Conservation (phyloP, 2,797 vertebrate genomes). For the Podarcis siculus region DNA sequence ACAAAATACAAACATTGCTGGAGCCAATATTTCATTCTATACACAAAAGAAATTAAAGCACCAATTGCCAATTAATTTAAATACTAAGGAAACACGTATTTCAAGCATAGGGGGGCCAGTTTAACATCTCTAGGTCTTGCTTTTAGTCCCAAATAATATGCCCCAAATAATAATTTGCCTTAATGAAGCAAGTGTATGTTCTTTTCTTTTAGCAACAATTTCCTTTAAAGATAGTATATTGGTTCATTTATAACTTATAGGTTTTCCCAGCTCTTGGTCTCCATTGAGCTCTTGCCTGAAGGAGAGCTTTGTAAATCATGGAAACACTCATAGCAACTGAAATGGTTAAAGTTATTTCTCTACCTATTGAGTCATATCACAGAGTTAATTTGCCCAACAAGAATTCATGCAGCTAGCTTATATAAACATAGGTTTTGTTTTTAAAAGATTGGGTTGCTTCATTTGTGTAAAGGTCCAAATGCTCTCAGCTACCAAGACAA, state of each 20-base stretch:
- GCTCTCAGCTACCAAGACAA: background rate
- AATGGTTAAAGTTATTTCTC: background rate
- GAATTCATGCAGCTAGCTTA: background rate
- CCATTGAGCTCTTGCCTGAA: background rate
- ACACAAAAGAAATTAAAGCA: background rate
- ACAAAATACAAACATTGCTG: background rate
- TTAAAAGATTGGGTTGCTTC: background rate
- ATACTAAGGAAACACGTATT: background rate
- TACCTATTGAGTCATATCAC: background rate
- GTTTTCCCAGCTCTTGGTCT: background rate
- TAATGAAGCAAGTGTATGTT: background rate
- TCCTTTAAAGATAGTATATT: background rate
- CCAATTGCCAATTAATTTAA: background rate
- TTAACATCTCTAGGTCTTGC: background rate
- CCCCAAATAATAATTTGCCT: background rate
- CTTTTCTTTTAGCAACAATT: background rate
- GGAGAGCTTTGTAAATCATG: background rate
- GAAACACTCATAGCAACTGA: background rate
- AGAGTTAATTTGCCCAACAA: background rate
- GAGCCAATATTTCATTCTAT: background rate
- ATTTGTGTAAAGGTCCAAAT: background rate
- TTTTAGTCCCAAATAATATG: background rate
- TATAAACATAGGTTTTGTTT: background rate
- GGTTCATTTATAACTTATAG: background rate
- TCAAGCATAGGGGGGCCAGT: background rate